Evolutionary conservation across 1,140 invertebrate genomes (phyloP), one percentile per base, ranked within the genome.

Genomic region (Druon quercuslanigerum): DNA sequence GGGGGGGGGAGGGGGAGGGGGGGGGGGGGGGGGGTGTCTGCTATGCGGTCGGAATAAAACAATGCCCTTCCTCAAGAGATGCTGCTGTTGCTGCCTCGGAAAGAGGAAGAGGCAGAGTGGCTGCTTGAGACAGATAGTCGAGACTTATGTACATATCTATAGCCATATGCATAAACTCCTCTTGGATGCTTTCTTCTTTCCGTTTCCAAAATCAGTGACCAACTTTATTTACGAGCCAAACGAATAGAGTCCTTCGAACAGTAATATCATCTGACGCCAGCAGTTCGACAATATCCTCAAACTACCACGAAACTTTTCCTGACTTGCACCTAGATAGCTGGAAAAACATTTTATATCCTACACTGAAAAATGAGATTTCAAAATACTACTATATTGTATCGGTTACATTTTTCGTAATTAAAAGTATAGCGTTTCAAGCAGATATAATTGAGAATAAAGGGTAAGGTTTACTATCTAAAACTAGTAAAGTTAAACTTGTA

Each of bases 41-140:
- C 85, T 89, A 90, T 87, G 88, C 88, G 88, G 87, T 85, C 79
- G 87, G 88, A 89, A 90, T 90, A 89, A 90, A 90, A 90, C 88
- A 90, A 90, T 90, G 86, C 87, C 82, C 83, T 88, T 88, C 83
- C 83, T 84, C 85, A 84, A 89, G 86, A 88, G 87, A 90, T 85
- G 86, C 87, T 70, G 72, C 72, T 82, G 83, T 83, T 82, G 83
- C 85, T 83, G 79, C 83, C 76, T 83, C 76, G 78, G 81, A 84
- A 87, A 88, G 86, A 88, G 84, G 86, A 87, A 86, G 85, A 88
- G 85, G 83, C 87, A 85, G 83, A 90, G 88, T 90, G 87, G 87
- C 84, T 87, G 86, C 87, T 90, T 85, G 87, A 89, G 88, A 90
- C 88, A 84, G 87, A 88, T 87, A 85, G 85, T 83, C 76, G 77